Percentiles rank a stretch among this genome's conserved stretches.
Evolutionary conservation across 2,113 vertebrate species (phyloP).

Genomic region (Bubalus kerabau): DNA sequence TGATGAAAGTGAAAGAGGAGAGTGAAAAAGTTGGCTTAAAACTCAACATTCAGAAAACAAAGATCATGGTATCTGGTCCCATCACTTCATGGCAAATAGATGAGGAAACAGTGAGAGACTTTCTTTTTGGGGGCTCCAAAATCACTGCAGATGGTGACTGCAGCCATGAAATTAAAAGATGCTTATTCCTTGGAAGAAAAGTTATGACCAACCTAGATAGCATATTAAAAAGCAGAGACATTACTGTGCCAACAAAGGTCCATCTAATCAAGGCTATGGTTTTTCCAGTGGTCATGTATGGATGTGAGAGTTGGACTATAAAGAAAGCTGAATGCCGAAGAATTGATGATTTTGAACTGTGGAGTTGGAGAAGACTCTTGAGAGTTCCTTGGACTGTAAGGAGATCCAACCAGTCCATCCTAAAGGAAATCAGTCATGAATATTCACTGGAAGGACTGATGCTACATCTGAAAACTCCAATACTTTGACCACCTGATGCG

Average conservation of each 20-base stretch:
- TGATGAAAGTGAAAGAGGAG: background rate
- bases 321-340: accelerated
- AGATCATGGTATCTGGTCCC: background rate
- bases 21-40: background rate
- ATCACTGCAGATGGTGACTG: background rate
- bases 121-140: background rate
- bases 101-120: background rate
- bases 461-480: background rate
- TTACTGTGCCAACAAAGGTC: background rate
- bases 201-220: background rate
- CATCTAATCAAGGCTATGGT: background rate
- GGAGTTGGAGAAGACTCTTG: background rate
- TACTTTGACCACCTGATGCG: background rate
- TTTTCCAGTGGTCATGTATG: background rate
- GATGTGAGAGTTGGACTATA: background rate
- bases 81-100: background rate
- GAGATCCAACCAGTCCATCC: background rate
- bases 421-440: background rate
- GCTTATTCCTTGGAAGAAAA: background rate
- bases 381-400: background rate
- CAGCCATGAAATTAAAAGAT: background rate
- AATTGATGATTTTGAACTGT: background rate
- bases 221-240: background rate
- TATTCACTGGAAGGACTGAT: background rate
- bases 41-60: background rate